Evolutionary conservation across 2,113 vertebrate species (phyloP).

Genomic region (Trachemys scripta): DNA sequence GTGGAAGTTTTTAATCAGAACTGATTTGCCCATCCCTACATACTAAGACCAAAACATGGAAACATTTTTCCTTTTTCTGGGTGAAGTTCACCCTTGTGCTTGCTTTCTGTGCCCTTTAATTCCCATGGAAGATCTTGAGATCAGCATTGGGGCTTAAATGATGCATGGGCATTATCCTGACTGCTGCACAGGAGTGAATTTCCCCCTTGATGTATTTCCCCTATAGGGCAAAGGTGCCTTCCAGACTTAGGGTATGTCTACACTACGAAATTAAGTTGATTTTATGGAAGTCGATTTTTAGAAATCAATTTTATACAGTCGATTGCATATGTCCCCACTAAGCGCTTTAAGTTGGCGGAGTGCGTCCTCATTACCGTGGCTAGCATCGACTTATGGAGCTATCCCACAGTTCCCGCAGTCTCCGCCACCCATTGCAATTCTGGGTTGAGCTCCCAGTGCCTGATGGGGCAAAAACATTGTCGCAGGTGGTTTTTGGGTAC

Average conservation of each 20-base stretch:
- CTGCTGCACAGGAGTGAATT: background rate
- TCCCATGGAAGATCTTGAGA: conserved; percentile 47
- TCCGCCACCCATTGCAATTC: too few species aligned
- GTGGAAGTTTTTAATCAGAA: background rate
- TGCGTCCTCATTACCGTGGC: too few species aligned
- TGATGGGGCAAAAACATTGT: too few species aligned
- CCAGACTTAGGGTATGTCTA: background rate
- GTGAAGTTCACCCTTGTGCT: conserved; percentile 59
- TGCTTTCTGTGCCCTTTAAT: conserved; percentile 41
- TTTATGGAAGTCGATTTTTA: too few species aligned
- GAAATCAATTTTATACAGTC: too few species aligned
- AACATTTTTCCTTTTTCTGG: conserved; percentile 37
- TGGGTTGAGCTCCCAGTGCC: too few species aligned
- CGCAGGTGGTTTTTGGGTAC: too few species aligned
- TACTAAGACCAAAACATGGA: background rate
- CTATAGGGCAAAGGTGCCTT: background rate
- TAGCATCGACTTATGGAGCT: too few species aligned
- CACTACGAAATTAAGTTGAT: too few species aligned
- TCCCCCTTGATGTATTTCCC: background rate
- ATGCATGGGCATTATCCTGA: background rate
- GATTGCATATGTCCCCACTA: too few species aligned
- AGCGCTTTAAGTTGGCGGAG: too few species aligned
- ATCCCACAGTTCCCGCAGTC: too few species aligned
- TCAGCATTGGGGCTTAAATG: conserved; percentile 17
- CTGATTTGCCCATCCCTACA: background rate